Conservation (phyloP, 1,140 invertebrate genomes). For the Drosophila setifemur region DNA sequence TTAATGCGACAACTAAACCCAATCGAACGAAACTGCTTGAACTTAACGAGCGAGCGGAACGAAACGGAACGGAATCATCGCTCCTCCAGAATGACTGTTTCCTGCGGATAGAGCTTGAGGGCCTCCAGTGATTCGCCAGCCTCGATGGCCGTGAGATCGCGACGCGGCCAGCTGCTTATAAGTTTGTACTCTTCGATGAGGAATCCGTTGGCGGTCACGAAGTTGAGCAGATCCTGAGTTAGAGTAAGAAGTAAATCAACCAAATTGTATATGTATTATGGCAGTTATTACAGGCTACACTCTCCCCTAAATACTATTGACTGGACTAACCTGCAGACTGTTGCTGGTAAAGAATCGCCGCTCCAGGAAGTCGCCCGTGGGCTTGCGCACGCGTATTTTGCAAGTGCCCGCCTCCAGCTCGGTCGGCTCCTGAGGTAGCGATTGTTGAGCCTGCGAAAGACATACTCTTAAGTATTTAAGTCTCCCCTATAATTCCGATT, state of each 20-base stretch:
- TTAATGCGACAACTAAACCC: conserved; percentile 48
- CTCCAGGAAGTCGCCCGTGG: conserved; percentile 88
- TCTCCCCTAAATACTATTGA: too few relatives aligned
- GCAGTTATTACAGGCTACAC: too few relatives aligned
- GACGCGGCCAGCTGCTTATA: conserved; percentile 94
- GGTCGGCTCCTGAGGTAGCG: conserved; percentile 86
- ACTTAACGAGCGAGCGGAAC: neutral
- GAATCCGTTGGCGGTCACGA: conserved; percentile 92
- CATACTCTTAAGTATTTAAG: too few relatives aligned
- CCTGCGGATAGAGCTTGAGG: conserved; percentile 94
- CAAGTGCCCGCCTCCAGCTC: conserved; percentile 85
- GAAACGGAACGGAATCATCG: conserved; percentile 84
- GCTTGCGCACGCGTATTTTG: conserved; percentile 90
- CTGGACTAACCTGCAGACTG: conserved; percentile 84
- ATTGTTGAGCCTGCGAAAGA: conserved; percentile 83
- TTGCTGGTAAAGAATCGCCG: conserved; percentile 88
- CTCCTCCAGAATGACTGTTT: conserved; percentile 95
- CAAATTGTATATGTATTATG: neutral
- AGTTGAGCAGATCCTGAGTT: conserved; percentile 90
- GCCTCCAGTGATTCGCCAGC: conserved; percentile 89
- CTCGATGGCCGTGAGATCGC: conserved; percentile 93
- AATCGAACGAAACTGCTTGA: conserved; percentile 38
- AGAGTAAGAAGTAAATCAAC: neutral
- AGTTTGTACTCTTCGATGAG: conserved; percentile 94
- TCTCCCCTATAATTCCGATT: too few relatives aligned